Evolutionary conservation across 1,140 invertebrate genomes (phyloP), one percentile per base, ranked within the genome.

Genomic region (Philotrypesis tridentata): DNA sequence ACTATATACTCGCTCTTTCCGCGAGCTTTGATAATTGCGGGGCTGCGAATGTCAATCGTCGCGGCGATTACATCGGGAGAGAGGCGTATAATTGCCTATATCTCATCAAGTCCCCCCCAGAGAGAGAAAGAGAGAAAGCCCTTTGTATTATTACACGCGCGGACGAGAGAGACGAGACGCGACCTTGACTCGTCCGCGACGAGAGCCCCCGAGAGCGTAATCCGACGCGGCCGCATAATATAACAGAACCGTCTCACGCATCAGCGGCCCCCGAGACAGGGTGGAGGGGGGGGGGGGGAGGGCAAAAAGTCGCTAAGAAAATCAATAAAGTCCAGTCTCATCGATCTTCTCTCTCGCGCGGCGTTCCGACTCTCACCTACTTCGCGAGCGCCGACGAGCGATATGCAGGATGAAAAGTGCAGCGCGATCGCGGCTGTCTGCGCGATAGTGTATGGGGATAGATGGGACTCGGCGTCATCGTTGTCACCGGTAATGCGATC

Each of bases 401-500:
- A n/a, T n/a, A 70, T 8, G 37, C 0, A 65, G 23, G 6, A 37
- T 37, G 23, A 65, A 63, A 63, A 63, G 70, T n/a, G 70, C 21
- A 63, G 70, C 9, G 70, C 21, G 37, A 17, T 37, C 33, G 9
- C 9, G 33, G 33, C 33, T 37, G 33, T 37, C 33, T 37, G 33
- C 3, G 4, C 33, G 33, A 9, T 9, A 1, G 67, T 11, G 3
- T 5, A 14, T 8, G 0, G 37, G 23, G n/a, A 40, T 4, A 23
- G 11, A 25, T 87, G 85, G 85, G 84, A 85, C 85, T 83, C 75
- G n/a, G 83, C 85, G 12, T 67, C 76, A 29, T 48, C 25, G 60
- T 78, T 29, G 31, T 14, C 29, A 23, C 17, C 11, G 87, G 88
- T 87, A 89, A 90, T 86, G 85, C 85, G 87, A 88, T 89, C 48